These are phyloP conservation scores for Epinotia demarniana DNA, from an alignment of 2,888 invertebrate species.

Conservation along the genomic window DNA sequence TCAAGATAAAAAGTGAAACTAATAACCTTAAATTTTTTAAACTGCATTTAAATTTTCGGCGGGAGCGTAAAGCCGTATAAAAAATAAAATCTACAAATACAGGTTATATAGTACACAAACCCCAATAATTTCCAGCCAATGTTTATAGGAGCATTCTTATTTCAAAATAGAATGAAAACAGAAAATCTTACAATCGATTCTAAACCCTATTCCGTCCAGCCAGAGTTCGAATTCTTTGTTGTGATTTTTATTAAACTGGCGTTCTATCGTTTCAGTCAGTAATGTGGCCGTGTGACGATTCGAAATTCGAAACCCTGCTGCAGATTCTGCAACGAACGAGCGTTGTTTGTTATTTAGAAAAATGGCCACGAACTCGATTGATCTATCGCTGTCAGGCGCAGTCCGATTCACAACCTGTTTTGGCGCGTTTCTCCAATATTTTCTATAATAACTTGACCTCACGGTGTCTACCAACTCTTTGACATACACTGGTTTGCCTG, in stretches of 20 bases:
- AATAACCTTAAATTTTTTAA: too few relatives aligned
- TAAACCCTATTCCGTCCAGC: not conserved
- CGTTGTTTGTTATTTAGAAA: slow-evolving; percentile 13
- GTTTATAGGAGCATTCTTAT: not conserved
- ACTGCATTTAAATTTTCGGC: not conserved
- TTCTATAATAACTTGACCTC: too few relatives aligned
- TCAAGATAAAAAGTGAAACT: too few relatives aligned
- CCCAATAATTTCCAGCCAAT: not conserved
- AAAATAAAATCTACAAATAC: not conserved
- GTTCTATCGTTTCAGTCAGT: not conserved
- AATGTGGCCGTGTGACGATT: not conserved
- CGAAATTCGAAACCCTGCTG: not conserved
- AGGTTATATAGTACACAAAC: not conserved
- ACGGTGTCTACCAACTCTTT: too few relatives aligned
- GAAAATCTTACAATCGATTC: not conserved
- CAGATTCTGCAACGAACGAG: not conserved
- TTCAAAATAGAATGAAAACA: not conserved
- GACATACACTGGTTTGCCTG: too few relatives aligned
- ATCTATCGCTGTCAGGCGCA: slow-evolving; percentile 20
- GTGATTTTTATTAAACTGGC: not conserved
- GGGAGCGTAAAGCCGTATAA: not conserved
- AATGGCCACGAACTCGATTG: slow-evolving; percentile 13
- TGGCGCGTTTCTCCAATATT: too few relatives aligned
- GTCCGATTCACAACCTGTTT: not conserved
- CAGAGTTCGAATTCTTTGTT: not conserved